Conservation (phyloP, 2,888 invertebrate species). For the Drosophila aldrichi region DNA sequence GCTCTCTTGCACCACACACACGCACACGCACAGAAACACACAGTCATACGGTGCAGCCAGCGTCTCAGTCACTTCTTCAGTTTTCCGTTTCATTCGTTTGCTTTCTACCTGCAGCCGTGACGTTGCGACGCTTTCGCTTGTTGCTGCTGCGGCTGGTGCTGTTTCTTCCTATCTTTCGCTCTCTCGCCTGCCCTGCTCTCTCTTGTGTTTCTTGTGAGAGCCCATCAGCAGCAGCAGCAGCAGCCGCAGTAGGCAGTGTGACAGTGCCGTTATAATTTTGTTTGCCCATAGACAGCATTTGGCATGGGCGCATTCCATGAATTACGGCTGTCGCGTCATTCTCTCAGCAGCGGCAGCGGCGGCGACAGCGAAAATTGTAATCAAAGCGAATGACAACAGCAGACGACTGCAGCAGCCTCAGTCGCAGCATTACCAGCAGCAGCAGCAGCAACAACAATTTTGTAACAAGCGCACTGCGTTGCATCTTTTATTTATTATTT, state of each 20-base stretch:
- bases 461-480: conserved; percentile 18
- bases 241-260: conserved; percentile 22
- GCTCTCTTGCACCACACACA: conserved; percentile 26
- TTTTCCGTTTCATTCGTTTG: conserved; percentile 51
- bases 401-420: neutral
- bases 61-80: conserved; percentile 16
- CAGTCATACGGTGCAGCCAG: conserved; percentile 28
- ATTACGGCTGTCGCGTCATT: conserved; percentile 45
- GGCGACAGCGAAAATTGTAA: conserved; percentile 33
- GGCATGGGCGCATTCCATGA: conserved; percentile 48
- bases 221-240: conserved; percentile 7
- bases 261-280: conserved; percentile 69
- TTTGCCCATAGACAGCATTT: conserved; percentile 62
- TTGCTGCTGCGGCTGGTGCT: conserved; percentile 49
- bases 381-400: conserved; percentile 37
- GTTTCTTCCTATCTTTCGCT: conserved; percentile 13
- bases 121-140: conserved; percentile 69
- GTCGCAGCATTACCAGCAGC: neutral
- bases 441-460: conserved; percentile 19
- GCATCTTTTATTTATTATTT: conserved; percentile 24
- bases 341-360: conserved; percentile 1
- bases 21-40: neutral
- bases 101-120: conserved; percentile 68
- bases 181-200: conserved; percentile 14
- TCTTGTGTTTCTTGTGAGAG: conserved; percentile 14